Evolutionary conservation across 23 tunicate species (phyloP), one percentile per base, ranked within the genome.

Genomic region (Styela plicata): DNA sequence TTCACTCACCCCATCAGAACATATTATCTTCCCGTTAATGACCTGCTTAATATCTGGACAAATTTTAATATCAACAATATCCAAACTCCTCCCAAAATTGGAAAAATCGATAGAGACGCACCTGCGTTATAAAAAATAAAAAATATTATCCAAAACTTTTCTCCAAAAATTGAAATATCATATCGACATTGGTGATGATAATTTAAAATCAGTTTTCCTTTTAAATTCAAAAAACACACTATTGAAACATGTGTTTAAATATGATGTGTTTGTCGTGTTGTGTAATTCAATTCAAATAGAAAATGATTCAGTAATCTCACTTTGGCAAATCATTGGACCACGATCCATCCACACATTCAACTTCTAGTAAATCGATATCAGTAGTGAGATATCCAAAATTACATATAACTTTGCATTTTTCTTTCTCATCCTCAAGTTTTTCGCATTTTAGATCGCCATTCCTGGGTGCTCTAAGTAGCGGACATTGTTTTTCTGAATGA

Each of bases 321-420:
- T 13, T 44, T 13, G 57, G 57, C 13, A 44, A 44, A 44, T 44
- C 57, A 5, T 5, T 44, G 28, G 82, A 78, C 82, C 82, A 78
- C n/a, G 69, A 24, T 23, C 82, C 82, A 26, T 44, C 68, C 26
- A 36, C 68, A 53, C 82, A 78, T 44, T 5, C 13, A 5, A 44
- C 57, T 5, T 44, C 13, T 44, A 13, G 13, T 44, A 44, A 44
- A 7, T 7, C 7, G 57, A 13, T 13, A 44, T 44, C 57, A 13
- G 57, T 5, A 44, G 13, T 44, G 10, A 44, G 10, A 13, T 44
- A 13, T 5, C 57, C 57, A 44, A 44, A 7, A 44, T 44, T 13
- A 44, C 57, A 44, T 5, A 44, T 13, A 44, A 44, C 57, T 44
- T 44, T 13, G 13, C 57, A 44, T 13, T 44, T 44, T 44, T 44